phyloP scores from a whole-genome alignment of 2,797 vertebrate genomes.

The Phrynocephalus vlangalii region DNA sequence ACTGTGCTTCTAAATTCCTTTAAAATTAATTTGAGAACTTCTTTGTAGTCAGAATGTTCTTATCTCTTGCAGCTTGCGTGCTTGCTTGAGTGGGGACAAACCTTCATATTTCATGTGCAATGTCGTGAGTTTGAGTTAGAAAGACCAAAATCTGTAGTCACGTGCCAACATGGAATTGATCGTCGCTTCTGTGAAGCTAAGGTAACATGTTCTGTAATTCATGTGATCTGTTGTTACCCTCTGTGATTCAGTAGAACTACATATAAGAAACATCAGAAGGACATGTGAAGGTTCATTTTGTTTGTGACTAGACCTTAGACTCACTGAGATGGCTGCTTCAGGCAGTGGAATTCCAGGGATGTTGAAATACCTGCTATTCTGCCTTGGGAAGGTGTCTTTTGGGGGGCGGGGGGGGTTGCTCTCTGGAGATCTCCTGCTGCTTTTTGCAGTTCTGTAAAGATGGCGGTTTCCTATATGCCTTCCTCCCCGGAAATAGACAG shows the following conservation, averaged over 20 bases:
- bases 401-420: no score
- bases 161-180: constrained; percentile 95
- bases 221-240: background rate
- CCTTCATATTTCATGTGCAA: constrained; percentile 92
- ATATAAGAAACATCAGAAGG: background rate
- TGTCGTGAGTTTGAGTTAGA: constrained; percentile 96
- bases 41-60: constrained; percentile 35
- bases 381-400: no score
- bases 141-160: constrained; percentile 90
- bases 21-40: constrained; percentile 2
- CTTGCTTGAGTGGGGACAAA: constrained; percentile 94
- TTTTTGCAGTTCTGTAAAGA: no score
- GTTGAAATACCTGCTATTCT: no score
- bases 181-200: constrained; percentile 93
- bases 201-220: constrained; percentile 75
- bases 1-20: background rate
- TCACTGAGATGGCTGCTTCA: no score
- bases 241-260: background rate
- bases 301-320: no score
- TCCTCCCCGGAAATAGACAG: no score
- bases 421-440: no score
- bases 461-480: no score
- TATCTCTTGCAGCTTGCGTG: constrained; percentile 83
- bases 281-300: background rate
- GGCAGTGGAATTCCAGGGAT: no score